Conservation (phyloP, 2,888 invertebrate species). For the Harpalus rubripes region DNA sequence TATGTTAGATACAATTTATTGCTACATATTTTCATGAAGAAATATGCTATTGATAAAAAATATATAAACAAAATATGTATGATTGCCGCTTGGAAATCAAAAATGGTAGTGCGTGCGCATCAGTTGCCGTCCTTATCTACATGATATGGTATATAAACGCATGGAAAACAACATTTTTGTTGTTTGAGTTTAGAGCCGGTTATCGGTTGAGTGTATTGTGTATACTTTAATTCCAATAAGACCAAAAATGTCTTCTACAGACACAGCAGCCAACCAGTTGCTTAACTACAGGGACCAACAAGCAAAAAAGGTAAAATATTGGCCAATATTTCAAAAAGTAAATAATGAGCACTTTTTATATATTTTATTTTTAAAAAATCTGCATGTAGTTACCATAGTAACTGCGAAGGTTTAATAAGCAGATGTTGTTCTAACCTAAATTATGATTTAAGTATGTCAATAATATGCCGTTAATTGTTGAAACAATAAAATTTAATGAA, state of each 20-base stretch:
- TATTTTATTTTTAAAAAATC: neutral
- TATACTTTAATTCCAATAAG: slow-evolving; percentile 4
- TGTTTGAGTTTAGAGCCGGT: slow-evolving; percentile 29
- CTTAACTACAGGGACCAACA: slow-evolving; percentile 38
- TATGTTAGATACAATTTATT: no score
- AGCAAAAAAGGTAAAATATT: slow-evolving; percentile 47
- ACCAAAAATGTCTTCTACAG: slow-evolving; percentile 48
- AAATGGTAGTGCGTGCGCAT: slow-evolving; percentile 18
- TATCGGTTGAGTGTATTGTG: slow-evolving; percentile 16
- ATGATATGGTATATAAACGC: slow-evolving; percentile 28
- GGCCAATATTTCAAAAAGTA: neutral
- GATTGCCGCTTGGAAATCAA: neutral
- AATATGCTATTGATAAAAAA: no score
- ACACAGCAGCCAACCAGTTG: slow-evolving; percentile 52
- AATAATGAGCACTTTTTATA: neutral
- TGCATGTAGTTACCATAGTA: slow-evolving; percentile 9
- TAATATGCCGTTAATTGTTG: no score
- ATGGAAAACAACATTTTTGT: slow-evolving; percentile 2
- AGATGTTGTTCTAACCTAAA: neutral
- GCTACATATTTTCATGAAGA: no score
- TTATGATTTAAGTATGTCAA: neutral
- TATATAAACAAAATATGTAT: neutral
- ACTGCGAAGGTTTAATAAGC: slow-evolving; percentile 11
- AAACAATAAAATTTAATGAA: no score
- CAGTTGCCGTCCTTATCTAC: slow-evolving; percentile 31